phyloP scores from a whole-genome alignment of 2,797 vertebrate genomes.

The Geotrypetes seraphini region DNA sequence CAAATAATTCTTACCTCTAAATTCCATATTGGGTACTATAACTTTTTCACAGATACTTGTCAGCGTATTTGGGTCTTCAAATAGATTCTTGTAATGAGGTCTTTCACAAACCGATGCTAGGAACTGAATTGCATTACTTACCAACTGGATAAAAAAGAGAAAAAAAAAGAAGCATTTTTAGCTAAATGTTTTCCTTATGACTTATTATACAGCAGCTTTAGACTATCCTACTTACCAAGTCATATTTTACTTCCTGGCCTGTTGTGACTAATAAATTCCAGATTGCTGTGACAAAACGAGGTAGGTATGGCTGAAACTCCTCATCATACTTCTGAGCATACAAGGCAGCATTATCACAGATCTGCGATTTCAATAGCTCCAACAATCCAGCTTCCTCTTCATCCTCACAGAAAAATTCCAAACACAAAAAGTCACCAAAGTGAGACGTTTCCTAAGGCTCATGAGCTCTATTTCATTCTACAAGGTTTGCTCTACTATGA shows the following conservation, averaged over 20 bases:
- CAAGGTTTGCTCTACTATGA: too few species aligned
- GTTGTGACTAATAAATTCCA: slow-evolving; percentile 97
- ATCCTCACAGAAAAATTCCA: slow-evolving; percentile 66
- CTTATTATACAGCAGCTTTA: background rate
- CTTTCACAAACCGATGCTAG: slow-evolving; percentile 95
- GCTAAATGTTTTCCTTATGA: slow-evolving; percentile 4
- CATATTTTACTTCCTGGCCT: slow-evolving; percentile 95
- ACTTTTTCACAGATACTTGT: slow-evolving; percentile 98
- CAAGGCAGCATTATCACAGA: slow-evolving; percentile 94
- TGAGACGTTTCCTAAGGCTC: too few species aligned
- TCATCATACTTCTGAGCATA: slow-evolving; percentile 98
- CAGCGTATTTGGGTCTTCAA: slow-evolving; percentile 92
- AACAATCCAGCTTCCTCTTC: slow-evolving; percentile 94
- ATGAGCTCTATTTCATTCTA: too few species aligned
- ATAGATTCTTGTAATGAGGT: slow-evolving; percentile 93
- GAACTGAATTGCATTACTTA: slow-evolving; percentile 98
- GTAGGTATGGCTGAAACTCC: slow-evolving; percentile 91
- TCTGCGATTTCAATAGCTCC: slow-evolving; percentile 93
- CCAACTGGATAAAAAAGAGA: slow-evolving; percentile 63
- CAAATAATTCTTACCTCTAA: slow-evolving; percentile 84
- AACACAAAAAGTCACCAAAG: too few species aligned
- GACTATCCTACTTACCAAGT: slow-evolving; percentile 69
- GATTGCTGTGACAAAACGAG: slow-evolving; percentile 92
- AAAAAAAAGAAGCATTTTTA: slow-evolving; percentile 7
- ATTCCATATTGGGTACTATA: slow-evolving; percentile 98